Percentiles rank a stretch among this genome's conserved stretches.
Evolutionary conservation across 2,113 vertebrate species (phyloP).

Genomic region (Nothoprocta perdicaria): DNA sequence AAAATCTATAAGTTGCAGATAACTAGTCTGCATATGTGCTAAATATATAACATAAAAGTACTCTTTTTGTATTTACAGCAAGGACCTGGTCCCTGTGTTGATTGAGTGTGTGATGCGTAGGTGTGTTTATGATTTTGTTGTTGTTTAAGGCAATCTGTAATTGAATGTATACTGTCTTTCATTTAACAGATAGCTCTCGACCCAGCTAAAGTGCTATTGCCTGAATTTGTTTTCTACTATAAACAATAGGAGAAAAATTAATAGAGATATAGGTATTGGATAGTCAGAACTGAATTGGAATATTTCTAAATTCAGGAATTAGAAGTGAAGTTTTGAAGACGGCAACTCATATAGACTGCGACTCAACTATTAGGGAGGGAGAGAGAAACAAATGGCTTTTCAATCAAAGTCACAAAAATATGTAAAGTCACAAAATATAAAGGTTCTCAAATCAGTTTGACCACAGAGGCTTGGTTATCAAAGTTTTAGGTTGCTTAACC

Average conservation of each 20-base stretch:
- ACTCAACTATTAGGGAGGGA: slow-evolving; percentile 8
- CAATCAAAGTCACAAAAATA: slow-evolving; percentile 46
- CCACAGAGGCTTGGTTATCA: slow-evolving; percentile 51
- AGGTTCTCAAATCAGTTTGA: slow-evolving; percentile 48
- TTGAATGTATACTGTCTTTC: background rate
- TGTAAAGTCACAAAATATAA: background rate
- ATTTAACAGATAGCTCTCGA: slow-evolving; percentile 43
- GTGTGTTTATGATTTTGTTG: background rate
- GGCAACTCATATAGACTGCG: background rate
- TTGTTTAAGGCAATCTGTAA: background rate
- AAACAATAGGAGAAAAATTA: slow-evolving; percentile 55
- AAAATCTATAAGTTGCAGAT: background rate
- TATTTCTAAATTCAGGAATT: slow-evolving; percentile 45
- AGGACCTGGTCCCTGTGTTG: background rate
- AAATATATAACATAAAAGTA: background rate
- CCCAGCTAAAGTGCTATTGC: background rate
- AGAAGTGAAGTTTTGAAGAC: slow-evolving; percentile 59
- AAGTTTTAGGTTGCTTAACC: slow-evolving; percentile 49
- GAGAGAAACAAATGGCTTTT: slow-evolving; percentile 45
- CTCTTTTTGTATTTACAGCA: background rate
- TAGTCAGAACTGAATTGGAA: slow-evolving; percentile 5
- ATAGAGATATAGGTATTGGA: slow-evolving; percentile 19
- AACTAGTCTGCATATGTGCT: background rate
- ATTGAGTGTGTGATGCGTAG: background rate
- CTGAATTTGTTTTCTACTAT: slow-evolving; percentile 41